Evolutionary conservation across 2,113 vertebrate species (phyloP).

Genomic region (Anhinga anhinga): DNA sequence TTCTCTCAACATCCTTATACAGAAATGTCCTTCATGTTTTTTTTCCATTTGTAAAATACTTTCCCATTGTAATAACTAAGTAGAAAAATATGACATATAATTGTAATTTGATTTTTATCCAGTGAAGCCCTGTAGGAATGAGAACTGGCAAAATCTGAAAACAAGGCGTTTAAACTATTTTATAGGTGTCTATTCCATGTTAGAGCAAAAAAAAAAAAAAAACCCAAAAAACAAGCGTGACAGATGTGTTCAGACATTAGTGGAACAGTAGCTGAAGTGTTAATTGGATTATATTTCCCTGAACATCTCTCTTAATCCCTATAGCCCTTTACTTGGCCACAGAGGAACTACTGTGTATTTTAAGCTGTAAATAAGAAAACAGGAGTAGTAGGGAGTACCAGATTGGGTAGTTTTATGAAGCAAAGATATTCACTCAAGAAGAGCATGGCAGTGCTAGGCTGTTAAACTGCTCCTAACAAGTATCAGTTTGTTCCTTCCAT

Average conservation of each 20-base stretch:
- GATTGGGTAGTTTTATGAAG: conserved; percentile 9
- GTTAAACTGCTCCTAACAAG: not conserved
- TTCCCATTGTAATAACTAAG: not conserved
- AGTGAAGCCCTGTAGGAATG: not conserved
- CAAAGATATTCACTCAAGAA: not conserved
- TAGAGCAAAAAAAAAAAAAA: not conserved
- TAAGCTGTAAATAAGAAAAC: conserved; percentile 39
- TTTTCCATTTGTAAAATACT: not conserved
- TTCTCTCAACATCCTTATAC: not conserved
- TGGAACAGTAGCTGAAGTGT: not conserved
- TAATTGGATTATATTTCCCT: conserved; percentile 42
- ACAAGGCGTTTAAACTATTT: not conserved
- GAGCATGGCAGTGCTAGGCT: not conserved
- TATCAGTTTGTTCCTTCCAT: not conserved
- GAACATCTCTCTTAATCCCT: not conserved
- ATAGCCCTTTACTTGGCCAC: not conserved
- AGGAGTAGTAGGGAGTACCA: conserved; percentile 19
- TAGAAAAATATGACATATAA: not conserved
- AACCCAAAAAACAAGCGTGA: not conserved
- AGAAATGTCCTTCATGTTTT: not conserved
- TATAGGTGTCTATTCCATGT: not conserved
- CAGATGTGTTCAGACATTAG: not conserved
- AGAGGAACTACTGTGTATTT: conserved; percentile 42
- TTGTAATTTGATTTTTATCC: not conserved
- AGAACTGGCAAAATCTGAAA: not conserved